Base-by-base conservation (phyloP, 2,113 vertebrate species). In the Dermatemys mawii region DNA sequence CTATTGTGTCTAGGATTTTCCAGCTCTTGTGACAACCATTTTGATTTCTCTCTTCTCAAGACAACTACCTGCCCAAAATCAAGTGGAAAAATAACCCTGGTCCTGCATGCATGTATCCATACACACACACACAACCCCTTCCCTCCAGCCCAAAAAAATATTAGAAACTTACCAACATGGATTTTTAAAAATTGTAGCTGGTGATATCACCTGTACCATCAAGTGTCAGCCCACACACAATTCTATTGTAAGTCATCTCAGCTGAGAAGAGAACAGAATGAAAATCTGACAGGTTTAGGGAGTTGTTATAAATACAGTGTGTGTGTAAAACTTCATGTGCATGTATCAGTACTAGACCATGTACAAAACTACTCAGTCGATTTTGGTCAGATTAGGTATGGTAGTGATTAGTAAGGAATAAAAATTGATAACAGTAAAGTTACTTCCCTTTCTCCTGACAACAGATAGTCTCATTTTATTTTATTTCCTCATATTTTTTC, bases 51-150 rank as follows among this genome's bases (percentile, higher is more conserved):
- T 83, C 83, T 96, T 95, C 95, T 94, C 85, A 94, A 88, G 92
- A 93, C 26, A 92, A 93, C 93, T 97, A 95, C 94, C 96, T 97
- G 95, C 80, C 90, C 89, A 97, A 0, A 50, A 5, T 83, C 46
- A 16, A 83, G 24, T 1, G 81, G 89, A 84, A 86, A 96, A 53
- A 6, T 16, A 38, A 27, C 6, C 73, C 21, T 41, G 48, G 41
- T 3, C 3, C 38, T 94, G 87, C 0, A 38, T 95, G 92, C 67
- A 54, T 96, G 96, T 92, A n/a, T 84, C 46, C 93, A 91, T 84
- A 92, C 94, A 83, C 13, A 6, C 48, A 12, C 48, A 12, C 94
- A 83, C 9, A 6, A 60, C 24, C 6, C 60, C 22, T n/a, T 93
- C 53, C 91, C 89, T 57, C 86, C 83, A 2, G 11, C 27, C 55